Evolutionary conservation across 37 sponge, comb jelly and placozoan species (phyloP), one percentile per base, ranked within the genome.

Genomic region (Aplysina aerophoba): DNA sequence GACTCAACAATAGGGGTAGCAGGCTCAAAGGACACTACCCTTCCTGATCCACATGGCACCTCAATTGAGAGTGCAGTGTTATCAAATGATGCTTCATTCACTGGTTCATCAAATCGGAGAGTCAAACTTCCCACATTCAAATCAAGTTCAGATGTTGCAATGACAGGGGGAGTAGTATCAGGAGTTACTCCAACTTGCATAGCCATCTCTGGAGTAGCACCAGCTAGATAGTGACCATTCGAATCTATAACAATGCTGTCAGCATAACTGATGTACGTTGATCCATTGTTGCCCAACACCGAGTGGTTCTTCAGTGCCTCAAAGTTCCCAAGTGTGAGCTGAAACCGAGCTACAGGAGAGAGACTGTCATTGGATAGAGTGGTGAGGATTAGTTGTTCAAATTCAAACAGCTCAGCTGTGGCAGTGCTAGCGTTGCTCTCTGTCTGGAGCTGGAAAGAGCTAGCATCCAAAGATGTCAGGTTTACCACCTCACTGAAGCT

Each of bases 91-190:
- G 73, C 33, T 28, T 74, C 53, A 53, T 75, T 73, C 24, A 93
- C 80, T 25, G 93, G 92, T 35, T 97, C 97, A 81, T 88, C 83
- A 85, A 97, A 94, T 55, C 35, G 83, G 5, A 94, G 83, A 0
- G n/a, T 21, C 50, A 97, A 39, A 24, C 24, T 60, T 34, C 93
- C 95, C 11, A 55, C 39, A 54, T 94, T 83, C 25, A 94, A 50
- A 40, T 97, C 89, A 6, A 94, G 30, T 25, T 37, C 35, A 17
- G 74, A 81, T 16, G 59, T 24, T n/a, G 35, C 59, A 30, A 95
- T 34, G 11, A 85, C 33, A 24, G 95, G 95, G 6, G 86, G 31
- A 0, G 88, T 83, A 34, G 37, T 58, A 68, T 95, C 95, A 31
- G 87, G 50, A 36, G 87, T 56, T 38, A 92, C 69, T 3, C n/a